Evolutionary conservation across 2,797 vertebrate genomes (phyloP).

Genomic region (Karalla daura): DNA sequence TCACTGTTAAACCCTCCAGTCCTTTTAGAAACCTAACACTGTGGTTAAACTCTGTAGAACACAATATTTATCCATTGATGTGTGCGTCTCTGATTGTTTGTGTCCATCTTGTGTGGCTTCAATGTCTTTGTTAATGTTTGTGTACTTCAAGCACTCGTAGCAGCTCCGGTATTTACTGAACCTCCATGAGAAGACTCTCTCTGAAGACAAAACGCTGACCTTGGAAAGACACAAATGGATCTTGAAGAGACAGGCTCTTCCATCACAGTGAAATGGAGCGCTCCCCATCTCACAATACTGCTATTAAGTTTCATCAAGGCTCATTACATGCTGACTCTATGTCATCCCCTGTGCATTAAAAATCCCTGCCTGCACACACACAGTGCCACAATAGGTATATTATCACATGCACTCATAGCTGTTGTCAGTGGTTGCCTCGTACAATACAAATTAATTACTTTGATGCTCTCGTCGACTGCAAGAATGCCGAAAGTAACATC

Average conservation of each 20-base stretch:
- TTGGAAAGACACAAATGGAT: conserved; percentile 76
- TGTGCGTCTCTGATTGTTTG: conserved; percentile 15
- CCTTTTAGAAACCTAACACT: too few relatives aligned
- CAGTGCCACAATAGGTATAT: conserved; percentile 40
- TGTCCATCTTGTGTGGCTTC: conserved; percentile 14
- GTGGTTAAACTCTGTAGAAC: too few relatives aligned
- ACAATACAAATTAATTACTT: conserved; percentile 31
- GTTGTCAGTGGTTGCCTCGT: conserved; percentile 25
- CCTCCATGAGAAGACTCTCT: conserved; percentile 55
- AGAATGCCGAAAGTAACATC: conserved; percentile 6
- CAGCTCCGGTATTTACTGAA: conserved; percentile 55
- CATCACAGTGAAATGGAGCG: conserved; percentile 76
- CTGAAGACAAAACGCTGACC: conserved; percentile 76
- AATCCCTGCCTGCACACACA: conserved; percentile 55
- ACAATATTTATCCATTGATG: background rate
- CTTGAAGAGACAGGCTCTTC: conserved; percentile 75
- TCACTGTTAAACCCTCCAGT: too few relatives aligned
- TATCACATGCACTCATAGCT: conserved; percentile 21
- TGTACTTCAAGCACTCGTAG: conserved; percentile 33
- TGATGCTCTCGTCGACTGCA: conserved; percentile 5
- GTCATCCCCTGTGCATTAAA: conserved; percentile 63
- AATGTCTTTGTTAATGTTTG: conserved; percentile 29
- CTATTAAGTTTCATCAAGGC: conserved; percentile 81
- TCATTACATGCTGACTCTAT: conserved; percentile 74
- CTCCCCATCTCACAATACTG: conserved; percentile 70